These are phyloP conservation scores for Sesamia inferens DNA, from an alignment of 2,888 invertebrate species.

Conservation along the genomic window DNA sequence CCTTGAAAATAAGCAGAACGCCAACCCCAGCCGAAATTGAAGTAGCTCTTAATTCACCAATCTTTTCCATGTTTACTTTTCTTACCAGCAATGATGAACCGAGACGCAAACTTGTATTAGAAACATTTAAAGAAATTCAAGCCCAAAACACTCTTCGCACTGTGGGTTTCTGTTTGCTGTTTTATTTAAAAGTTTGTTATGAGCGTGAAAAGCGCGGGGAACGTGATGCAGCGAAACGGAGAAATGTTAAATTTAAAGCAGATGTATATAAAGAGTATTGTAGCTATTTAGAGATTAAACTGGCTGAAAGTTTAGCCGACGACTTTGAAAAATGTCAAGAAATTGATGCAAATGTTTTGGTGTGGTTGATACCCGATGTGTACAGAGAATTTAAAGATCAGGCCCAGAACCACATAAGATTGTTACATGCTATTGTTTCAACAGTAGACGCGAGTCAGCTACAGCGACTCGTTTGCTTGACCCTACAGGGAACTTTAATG, in stretches of 20 bases:
- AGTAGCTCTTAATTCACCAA: conserved; percentile 93
- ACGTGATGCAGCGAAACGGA: conserved; percentile 88
- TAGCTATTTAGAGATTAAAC: conserved; percentile 93
- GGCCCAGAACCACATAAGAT: conserved; percentile 96
- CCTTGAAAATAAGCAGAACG: conserved; percentile 86
- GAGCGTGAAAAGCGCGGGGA: conserved; percentile 89
- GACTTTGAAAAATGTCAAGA: conserved; percentile 97
- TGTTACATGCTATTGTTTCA: conserved; percentile 96
- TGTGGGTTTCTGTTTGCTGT: conserved; percentile 96
- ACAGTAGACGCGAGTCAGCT: conserved; percentile 97
- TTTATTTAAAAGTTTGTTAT: conserved; percentile 95
- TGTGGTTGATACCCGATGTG: conserved; percentile 97
- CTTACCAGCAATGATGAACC: conserved; percentile 93
- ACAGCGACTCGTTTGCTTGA: conserved; percentile 96
- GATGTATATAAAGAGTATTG: conserved; percentile 97
- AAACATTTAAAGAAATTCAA: conserved; percentile 95
- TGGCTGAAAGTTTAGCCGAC: conserved; percentile 93
- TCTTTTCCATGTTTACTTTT: conserved; percentile 96
- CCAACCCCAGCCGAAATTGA: conserved; percentile 90
- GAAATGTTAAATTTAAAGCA: conserved; percentile 93
- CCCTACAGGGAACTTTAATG: conserved; percentile 96
- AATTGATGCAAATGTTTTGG: conserved; percentile 96
- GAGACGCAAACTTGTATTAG: conserved; percentile 94
- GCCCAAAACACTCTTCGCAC: conserved; percentile 91
- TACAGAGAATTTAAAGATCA: conserved; percentile 97